phyloP scores from a whole-genome alignment of 2,797 vertebrate genomes.

The Sebastes alutus region DNA sequence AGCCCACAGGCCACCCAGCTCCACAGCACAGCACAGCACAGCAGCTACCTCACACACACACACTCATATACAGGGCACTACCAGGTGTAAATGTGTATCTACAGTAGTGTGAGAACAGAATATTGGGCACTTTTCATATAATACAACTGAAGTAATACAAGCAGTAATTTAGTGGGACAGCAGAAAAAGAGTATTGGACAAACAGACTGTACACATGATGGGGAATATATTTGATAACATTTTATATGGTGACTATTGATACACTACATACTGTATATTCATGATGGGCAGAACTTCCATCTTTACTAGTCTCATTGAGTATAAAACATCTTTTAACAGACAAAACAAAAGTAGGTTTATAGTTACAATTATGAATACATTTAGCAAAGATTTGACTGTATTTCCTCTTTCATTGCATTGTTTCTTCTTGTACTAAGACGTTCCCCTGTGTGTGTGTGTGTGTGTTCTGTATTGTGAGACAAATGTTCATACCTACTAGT shows the following conservation, averaged over 20 bases:
- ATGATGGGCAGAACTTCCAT: background rate
- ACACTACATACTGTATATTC: background rate
- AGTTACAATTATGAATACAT: background rate
- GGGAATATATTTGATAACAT: background rate
- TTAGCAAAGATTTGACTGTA: background rate
- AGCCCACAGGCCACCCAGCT: slow-evolving; percentile 71
- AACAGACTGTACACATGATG: background rate
- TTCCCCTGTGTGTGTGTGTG: background rate
- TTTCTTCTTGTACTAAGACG: background rate
- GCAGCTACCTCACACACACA: slow-evolving; percentile 27
- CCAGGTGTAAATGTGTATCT: slow-evolving; percentile 8
- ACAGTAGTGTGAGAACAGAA: background rate
- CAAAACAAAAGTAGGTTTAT: background rate
- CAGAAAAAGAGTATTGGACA: background rate
- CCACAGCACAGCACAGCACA: slow-evolving; percentile 43
- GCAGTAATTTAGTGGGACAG: background rate
- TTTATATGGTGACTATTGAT: background rate
- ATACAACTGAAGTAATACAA: background rate
- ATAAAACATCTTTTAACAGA: background rate
- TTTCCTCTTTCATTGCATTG: background rate
- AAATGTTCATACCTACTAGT: background rate
- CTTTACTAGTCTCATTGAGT: background rate
- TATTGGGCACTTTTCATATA: background rate
- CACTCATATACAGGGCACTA: background rate
- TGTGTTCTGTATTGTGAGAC: background rate